Percentiles rank a stretch among this genome's conserved stretches.
phyloP scores from a whole-genome alignment of 2,113 vertebrate species.

The Hippotragus niger region DNA sequence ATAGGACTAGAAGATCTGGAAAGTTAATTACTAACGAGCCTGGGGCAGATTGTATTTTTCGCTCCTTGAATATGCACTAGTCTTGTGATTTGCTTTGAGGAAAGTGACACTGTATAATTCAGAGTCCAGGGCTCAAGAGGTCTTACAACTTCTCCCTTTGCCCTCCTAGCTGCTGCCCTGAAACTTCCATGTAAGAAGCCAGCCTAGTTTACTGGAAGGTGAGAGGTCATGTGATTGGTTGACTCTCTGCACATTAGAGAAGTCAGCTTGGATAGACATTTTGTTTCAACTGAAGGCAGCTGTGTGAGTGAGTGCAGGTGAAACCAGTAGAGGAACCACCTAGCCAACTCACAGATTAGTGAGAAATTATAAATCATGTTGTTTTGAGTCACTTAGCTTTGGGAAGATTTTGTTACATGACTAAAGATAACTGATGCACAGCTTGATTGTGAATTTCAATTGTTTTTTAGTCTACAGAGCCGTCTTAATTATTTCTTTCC shows the following conservation, averaged over 20 bases:
- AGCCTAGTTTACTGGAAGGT: background rate
- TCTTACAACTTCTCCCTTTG: background rate
- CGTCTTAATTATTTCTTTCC: background rate
- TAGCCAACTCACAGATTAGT: background rate
- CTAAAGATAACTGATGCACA: background rate
- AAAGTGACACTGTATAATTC: background rate
- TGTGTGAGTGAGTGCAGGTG: background rate
- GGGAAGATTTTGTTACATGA: background rate
- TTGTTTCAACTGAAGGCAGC: background rate
- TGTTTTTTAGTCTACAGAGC: background rate
- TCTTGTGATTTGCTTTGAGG: background rate
- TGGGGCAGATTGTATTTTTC: background rate
- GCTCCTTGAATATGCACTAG: background rate
- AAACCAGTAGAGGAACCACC: background rate
- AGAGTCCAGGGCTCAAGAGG: background rate
- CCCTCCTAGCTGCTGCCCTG: background rate
- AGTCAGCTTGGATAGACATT: background rate
- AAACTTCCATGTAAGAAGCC: background rate
- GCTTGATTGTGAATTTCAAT: background rate
- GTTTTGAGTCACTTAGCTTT: background rate
- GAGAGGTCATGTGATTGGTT: background rate
- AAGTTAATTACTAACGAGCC: background rate
- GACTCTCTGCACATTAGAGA: background rate
- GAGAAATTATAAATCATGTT: background rate
- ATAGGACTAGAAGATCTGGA: background rate